phyloP scores from a whole-genome alignment of 2,888 invertebrate genomes.

The Teleiodes luculella region DNA sequence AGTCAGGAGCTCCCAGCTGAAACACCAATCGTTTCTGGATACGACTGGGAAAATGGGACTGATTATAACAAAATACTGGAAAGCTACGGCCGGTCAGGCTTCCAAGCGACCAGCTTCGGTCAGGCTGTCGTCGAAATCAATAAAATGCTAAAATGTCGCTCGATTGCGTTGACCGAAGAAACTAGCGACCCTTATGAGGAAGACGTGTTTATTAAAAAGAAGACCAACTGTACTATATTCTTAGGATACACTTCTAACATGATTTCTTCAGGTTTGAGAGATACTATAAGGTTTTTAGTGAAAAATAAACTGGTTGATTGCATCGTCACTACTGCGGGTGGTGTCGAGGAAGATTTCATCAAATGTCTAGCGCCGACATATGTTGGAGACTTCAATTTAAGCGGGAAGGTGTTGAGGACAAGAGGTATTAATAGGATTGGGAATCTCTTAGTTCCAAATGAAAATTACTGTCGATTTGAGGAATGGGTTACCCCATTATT shows the following conservation, averaged over 20 bases:
- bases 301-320: constrained; percentile 90
- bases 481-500: constrained; percentile 97
- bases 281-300: constrained; percentile 88
- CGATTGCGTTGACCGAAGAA: constrained; percentile 82
- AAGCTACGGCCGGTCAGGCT: constrained; percentile 91
- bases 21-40: constrained; percentile 87
- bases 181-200: constrained; percentile 83
- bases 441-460: constrained; percentile 97
- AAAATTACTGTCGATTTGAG: constrained; percentile 98
- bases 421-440: constrained; percentile 92
- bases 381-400: constrained; percentile 92
- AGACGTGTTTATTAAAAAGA: constrained; percentile 88
- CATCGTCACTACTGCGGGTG: constrained; percentile 98
- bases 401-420: constrained; percentile 87
- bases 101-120: constrained; percentile 98
- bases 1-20: constrained; percentile 82
- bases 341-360: constrained; percentile 98
- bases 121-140: constrained; percentile 93
- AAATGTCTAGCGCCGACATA: constrained; percentile 98
- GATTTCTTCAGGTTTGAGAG: constrained; percentile 95
- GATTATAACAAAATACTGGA: constrained; percentile 91
- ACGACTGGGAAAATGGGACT: constrained; percentile 94
- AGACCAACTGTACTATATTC: constrained; percentile 94
- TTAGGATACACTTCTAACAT: constrained; percentile 98
- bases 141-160: constrained; percentile 90